phyloP scores from a whole-genome alignment of 2,797 vertebrate genomes.

The Chelidonichthys spinosus region DNA sequence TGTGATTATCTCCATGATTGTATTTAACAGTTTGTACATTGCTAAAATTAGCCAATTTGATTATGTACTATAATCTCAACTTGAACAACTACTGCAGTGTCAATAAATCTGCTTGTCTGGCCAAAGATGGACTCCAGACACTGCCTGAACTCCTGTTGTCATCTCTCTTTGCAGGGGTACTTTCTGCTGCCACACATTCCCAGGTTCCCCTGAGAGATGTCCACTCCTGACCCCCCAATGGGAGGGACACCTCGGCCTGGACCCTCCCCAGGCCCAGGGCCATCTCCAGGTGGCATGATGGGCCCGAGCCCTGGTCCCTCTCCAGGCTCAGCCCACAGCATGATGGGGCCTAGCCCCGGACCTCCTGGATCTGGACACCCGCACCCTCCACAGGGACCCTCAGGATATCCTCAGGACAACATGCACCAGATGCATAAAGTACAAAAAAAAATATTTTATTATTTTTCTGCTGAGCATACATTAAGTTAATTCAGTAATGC shows the following conservation, averaged over 20 bases:
- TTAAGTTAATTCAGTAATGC: background rate
- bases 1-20: background rate
- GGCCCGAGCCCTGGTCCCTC: slow-evolving; percentile 94
- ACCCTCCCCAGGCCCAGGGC: slow-evolving; percentile 91
- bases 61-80: background rate
- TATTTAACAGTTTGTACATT: background rate
- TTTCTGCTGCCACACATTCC: slow-evolving; percentile 68
- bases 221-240: slow-evolving; percentile 93
- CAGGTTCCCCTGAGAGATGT: slow-evolving; percentile 86
- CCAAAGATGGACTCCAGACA: background rate
- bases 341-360: slow-evolving; percentile 97
- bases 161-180: slow-evolving; percentile 52
- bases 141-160: background rate
- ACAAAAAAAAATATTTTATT: background rate
- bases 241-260: slow-evolving; percentile 94
- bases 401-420: slow-evolving; percentile 93
- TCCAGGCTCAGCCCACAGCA: slow-evolving; percentile 92
- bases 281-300: slow-evolving; percentile 93
- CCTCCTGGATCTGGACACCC: slow-evolving; percentile 91
- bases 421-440: slow-evolving; percentile 98
- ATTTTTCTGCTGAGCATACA: background rate
- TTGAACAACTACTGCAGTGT: background rate
- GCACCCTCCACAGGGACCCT: slow-evolving; percentile 90
- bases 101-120: background rate
- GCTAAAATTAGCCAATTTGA: background rate